Percentiles rank a stretch among this genome's conserved stretches.
Evolutionary conservation across 2,888 invertebrate genomes (phyloP).

Genomic region (Cephus pygmeus): DNA sequence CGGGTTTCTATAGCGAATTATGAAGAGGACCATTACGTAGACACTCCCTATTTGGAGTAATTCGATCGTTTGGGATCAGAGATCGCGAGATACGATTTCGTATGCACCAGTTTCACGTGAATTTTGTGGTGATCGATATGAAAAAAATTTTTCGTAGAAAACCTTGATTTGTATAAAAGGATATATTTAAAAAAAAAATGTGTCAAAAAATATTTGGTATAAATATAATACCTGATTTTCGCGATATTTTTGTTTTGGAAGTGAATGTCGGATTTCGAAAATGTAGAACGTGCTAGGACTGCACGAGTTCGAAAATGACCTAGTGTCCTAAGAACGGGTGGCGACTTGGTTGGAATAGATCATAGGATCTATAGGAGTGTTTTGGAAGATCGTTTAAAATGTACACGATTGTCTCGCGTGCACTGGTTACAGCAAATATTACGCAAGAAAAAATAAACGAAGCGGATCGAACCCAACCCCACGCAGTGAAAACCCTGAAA

Average conservation of each 20-base stretch:
- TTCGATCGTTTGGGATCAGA: background rate
- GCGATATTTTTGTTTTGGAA: background rate
- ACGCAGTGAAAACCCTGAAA: background rate
- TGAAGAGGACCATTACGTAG: background rate
- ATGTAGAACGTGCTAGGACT: background rate
- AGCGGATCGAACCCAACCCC: background rate
- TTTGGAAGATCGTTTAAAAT: background rate
- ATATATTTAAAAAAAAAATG: background rate
- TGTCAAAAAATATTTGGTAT: too few species aligned
- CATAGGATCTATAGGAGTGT: background rate
- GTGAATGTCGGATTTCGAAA: background rate
- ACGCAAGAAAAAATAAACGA: background rate
- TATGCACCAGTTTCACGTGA: background rate
- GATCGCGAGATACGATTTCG: background rate
- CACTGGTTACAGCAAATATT: background rate
- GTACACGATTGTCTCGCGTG: background rate
- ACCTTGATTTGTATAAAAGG: background rate
- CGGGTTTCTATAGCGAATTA: background rate
- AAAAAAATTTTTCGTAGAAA: background rate
- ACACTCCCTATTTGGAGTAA: background rate
- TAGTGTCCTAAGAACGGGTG: background rate
- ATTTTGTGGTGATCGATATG: background rate
- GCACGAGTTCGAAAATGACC: background rate
- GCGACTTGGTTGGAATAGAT: background rate
- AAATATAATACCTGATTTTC: too few species aligned